Conservation (phyloP, 2,113 vertebrate species). For the Apus apus region DNA sequence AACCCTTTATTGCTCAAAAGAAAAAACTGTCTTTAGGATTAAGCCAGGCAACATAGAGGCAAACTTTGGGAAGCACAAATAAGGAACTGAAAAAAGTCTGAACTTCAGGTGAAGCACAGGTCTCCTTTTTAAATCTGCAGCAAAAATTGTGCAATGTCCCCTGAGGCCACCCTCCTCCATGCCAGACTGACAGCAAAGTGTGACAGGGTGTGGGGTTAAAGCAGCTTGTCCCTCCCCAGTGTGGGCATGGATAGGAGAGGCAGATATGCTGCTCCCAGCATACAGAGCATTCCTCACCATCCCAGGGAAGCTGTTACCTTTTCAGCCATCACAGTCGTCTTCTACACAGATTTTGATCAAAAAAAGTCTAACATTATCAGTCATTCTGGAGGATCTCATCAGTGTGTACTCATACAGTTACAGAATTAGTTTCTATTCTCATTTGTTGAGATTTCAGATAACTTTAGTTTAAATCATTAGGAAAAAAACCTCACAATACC, state of each 20-base stretch:
- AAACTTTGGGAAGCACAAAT: not conserved
- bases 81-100: not conserved
- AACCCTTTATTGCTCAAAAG: not conserved
- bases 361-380: not conserved
- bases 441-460: not conserved
- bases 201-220: not conserved
- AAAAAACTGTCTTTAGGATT: not conserved
- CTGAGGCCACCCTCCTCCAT: not conserved
- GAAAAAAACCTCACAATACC: not conserved
- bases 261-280: not conserved
- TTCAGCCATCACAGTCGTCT: not conserved
- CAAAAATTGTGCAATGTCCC: not conserved
- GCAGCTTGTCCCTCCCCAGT: not conserved
- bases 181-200: not conserved
- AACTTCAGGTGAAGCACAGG: not conserved
- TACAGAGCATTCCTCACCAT: not conserved
- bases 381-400: not conserved
- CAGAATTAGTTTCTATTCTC: not conserved
- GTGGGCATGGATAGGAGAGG: accelerated
- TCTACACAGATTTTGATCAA: not conserved
- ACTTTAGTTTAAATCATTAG: not conserved
- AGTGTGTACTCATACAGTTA: not conserved
- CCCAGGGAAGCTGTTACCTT: not conserved
- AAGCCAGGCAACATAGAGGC: not conserved
- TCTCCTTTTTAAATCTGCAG: not conserved